Conservation (phyloP, 1,140 invertebrate genomes). For the Drosophila ercepeae region DNA sequence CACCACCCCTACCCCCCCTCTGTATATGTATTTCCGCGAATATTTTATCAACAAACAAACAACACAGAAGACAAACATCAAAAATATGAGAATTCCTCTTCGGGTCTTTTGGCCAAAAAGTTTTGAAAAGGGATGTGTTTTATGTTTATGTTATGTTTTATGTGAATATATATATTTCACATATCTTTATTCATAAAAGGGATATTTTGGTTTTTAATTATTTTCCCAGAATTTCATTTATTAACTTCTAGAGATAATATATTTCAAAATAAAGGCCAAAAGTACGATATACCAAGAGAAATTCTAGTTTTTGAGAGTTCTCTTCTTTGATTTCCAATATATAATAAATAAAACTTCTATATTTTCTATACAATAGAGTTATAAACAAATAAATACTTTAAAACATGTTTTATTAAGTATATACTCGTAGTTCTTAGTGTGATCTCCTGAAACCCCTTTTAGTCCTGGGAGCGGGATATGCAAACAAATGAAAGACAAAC, state of each 20-base stretch:
- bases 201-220: neutral
- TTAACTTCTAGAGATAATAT: neutral
- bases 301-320: too few species aligned
- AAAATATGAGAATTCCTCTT: slow-evolving; percentile 45
- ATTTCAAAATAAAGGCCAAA: too few species aligned
- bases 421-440: neutral
- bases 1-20: neutral
- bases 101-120: neutral
- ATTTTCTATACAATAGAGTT: too few species aligned
- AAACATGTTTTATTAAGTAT: too few species aligned
- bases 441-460: slow-evolving; percentile 6
- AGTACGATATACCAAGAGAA: too few species aligned
- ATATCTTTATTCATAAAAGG: too few species aligned
- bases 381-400: too few species aligned
- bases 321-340: neutral
- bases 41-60: slow-evolving; percentile 45
- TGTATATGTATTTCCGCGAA: neutral
- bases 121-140: neutral
- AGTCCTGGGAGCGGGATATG: slow-evolving; percentile 13
- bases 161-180: neutral
- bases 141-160: too few species aligned
- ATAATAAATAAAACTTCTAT: too few species aligned
- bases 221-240: neutral
- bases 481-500: slow-evolving; percentile 49
- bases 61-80: slow-evolving; percentile 55